Evolutionary conservation across 2,888 invertebrate genomes (phyloP).

Genomic region (Neelides folsomi): DNA sequence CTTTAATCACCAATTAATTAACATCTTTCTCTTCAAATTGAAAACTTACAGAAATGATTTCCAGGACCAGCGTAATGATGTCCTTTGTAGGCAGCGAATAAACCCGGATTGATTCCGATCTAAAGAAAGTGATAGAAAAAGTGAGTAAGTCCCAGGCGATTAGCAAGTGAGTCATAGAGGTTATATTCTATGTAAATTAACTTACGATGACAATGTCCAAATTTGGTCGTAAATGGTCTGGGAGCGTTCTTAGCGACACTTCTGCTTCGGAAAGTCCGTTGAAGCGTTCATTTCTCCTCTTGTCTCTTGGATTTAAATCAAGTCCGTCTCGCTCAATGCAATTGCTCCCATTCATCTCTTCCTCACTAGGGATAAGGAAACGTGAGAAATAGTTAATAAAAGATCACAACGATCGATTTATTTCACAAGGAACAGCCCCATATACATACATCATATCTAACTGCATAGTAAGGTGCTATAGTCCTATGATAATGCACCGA

Average conservation of each 20-base stretch:
- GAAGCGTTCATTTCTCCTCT: conserved; percentile 87
- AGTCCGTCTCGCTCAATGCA: conserved; percentile 1
- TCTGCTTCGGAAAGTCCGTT: conserved; percentile 95
- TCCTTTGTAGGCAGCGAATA: conserved; percentile 93
- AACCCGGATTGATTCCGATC: conserved; percentile 96
- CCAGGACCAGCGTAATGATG: conserved; percentile 98
- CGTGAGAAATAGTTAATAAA: not conserved
- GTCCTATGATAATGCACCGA: too few relatives aligned
- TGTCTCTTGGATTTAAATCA: conserved; percentile 50
- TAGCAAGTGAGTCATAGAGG: not conserved
- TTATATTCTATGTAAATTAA: too few relatives aligned
- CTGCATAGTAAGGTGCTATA: too few relatives aligned
- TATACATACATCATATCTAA: too few relatives aligned
- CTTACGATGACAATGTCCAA: conserved; percentile 98
- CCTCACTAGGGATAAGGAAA: not conserved
- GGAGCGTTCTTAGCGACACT: conserved; percentile 79
- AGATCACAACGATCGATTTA: not conserved
- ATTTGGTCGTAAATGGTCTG: conserved; percentile 84
- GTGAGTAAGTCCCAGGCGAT: not conserved
- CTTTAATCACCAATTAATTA: too few relatives aligned
- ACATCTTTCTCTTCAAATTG: too few relatives aligned
- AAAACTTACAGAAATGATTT: conserved; percentile 82
- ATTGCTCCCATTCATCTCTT: conserved; percentile 11
- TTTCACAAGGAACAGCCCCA: too few relatives aligned
- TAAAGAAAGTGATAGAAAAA: conserved; percentile 39